Conservation (phyloP, 2,888 invertebrate species). For the Pardosa pseudoannulata region DNA sequence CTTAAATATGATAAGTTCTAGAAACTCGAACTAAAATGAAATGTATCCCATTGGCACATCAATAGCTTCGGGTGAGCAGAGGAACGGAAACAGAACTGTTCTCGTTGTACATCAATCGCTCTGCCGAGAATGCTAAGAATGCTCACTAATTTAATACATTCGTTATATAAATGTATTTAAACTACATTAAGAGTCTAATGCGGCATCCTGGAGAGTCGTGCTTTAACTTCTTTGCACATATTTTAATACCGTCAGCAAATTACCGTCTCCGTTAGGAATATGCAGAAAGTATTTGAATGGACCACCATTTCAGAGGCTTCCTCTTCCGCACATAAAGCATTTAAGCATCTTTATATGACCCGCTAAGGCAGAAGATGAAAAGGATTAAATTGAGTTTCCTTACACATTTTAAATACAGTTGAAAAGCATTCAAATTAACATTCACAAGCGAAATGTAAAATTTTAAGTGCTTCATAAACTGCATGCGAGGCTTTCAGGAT, state of each 20-base stretch:
- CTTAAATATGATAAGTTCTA: no score
- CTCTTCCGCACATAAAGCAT: not conserved
- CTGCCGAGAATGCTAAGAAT: not conserved
- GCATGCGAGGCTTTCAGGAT: conserved; percentile 16
- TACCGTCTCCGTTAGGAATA: not conserved
- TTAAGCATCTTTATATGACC: not conserved
- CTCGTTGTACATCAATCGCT: no score
- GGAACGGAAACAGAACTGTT: no score
- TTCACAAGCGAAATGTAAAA: conserved; percentile 41
- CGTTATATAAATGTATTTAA: not conserved
- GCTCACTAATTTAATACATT: not conserved
- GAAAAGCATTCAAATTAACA: conserved; percentile 36
- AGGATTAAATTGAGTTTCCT: not conserved
- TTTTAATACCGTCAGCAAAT: not conserved
- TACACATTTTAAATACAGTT: conserved; percentile 23
- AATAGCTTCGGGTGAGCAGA: no score
- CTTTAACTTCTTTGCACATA: not conserved
- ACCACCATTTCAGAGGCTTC: not conserved
- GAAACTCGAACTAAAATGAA: no score
- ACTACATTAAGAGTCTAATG: not conserved
- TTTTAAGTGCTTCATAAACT: conserved; percentile 27
- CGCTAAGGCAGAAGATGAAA: not conserved
- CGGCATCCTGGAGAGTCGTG: not conserved
- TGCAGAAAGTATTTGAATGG: not conserved
- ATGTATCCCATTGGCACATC: no score